Percentiles rank a stretch among this genome's conserved stretches.
Evolutionary conservation across 2,888 invertebrate species (phyloP).

Genomic region (Eupeodes luniger): DNA sequence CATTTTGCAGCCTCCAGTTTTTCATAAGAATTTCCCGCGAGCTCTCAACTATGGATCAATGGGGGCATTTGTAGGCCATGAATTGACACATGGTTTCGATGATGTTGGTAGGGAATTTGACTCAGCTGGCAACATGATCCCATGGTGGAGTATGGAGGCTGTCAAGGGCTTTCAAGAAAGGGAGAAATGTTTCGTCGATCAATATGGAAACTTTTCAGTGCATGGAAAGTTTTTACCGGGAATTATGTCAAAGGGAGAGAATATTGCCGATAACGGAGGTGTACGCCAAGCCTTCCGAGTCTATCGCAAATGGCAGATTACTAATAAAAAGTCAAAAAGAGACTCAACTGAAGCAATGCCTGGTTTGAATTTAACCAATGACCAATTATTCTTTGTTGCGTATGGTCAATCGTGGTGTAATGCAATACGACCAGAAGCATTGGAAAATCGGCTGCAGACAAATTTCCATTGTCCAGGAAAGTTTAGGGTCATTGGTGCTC

Average conservation of each 20-base stretch:
- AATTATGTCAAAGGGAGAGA: conserved; percentile 70
- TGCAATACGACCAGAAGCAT: conserved; percentile 69
- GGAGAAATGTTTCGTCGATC: conserved; percentile 76
- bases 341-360: conserved; percentile 74
- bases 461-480: conserved; percentile 76
- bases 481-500: conserved; percentile 75
- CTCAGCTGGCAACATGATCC: conserved; percentile 69
- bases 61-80: conserved; percentile 78
- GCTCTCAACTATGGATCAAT: conserved; percentile 77
- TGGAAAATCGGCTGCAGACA: conserved; percentile 68
- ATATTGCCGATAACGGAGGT: conserved; percentile 78
- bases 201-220: conserved; percentile 76
- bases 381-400: conserved; percentile 77
- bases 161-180: conserved; percentile 71
- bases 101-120: conserved; percentile 76
- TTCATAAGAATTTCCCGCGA: conserved; percentile 91
- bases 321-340: conserved; percentile 49
- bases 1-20: conserved; percentile 87
- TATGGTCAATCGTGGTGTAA: conserved; percentile 77
- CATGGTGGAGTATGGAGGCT: conserved; percentile 77
- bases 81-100: conserved; percentile 78
- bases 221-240: conserved; percentile 75
- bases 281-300: conserved; percentile 76
- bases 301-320: conserved; percentile 76
- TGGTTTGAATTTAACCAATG: conserved; percentile 66